These are phyloP conservation scores for Sinocyclocheilus rhinocerous DNA, from an alignment of 2,113 vertebrate genomes.

Conservation along the genomic window DNA sequence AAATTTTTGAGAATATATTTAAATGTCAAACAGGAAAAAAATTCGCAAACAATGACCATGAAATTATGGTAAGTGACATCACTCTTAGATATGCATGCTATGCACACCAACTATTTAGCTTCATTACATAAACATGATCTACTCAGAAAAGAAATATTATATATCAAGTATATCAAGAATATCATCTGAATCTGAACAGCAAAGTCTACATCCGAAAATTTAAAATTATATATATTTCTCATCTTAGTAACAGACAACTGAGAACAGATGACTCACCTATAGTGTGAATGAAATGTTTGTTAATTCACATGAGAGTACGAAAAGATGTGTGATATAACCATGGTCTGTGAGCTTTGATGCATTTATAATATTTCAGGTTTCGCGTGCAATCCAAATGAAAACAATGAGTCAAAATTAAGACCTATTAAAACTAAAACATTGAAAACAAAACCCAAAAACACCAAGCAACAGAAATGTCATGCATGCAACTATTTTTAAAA, in stretches of 20 bases:
- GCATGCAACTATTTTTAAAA: neutral
- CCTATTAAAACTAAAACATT: neutral
- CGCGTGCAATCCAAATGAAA: neutral
- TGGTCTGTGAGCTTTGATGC: neutral
- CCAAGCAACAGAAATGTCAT: neutral
- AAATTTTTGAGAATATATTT: neutral
- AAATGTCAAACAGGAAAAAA: neutral
- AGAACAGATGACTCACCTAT: neutral
- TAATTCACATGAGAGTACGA: slow-evolving; percentile 35
- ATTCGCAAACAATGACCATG: neutral
- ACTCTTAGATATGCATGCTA: neutral
- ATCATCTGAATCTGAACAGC: neutral
- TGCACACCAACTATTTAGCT: neutral
- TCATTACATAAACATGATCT: neutral
- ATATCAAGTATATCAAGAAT: neutral
- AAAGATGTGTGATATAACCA: slow-evolving; percentile 14
- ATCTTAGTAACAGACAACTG: neutral
- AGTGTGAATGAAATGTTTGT: slow-evolving; percentile 13
- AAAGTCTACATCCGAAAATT: slow-evolving; percentile 12
- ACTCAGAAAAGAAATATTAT: neutral
- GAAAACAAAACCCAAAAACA: neutral
- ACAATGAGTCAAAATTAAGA: neutral
- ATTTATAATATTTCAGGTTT: neutral
- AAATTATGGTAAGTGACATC: neutral
- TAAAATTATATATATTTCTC: neutral